Evolutionary conservation across 1,140 invertebrate species (phyloP).

Genomic region (Metaphire vulgaris): DNA sequence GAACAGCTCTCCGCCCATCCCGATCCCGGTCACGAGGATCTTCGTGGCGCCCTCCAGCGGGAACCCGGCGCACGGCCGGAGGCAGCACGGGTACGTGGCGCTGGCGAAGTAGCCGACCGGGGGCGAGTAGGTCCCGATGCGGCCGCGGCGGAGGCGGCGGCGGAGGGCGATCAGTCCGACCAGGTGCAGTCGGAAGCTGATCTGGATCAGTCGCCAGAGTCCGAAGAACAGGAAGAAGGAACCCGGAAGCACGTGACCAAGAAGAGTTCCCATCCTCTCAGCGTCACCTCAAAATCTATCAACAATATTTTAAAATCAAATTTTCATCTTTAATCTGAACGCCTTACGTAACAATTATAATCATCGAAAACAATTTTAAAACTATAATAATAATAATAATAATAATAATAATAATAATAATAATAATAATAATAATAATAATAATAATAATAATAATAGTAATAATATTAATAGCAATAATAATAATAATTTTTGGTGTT

Average conservation of each 20-base stretch:
- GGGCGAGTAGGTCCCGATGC: background rate
- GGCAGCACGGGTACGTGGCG: background rate
- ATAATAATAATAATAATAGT: too few relatives aligned
- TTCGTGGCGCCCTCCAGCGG: background rate
- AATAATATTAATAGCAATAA: too few relatives aligned
- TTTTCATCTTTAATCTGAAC: too few relatives aligned
- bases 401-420: too few relatives aligned
- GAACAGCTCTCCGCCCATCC: background rate
- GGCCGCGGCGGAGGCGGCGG: too few relatives aligned
- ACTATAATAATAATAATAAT: too few relatives aligned
- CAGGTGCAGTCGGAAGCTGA: background rate
- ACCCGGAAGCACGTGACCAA: constrained; percentile 2
- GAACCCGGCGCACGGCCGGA: background rate
- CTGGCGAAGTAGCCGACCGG: background rate
- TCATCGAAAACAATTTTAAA: too few relatives aligned
- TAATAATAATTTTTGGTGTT: too few relatives aligned
- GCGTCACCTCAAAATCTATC: too few relatives aligned
- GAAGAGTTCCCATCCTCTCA: constrained; percentile 7
- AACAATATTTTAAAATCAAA: too few relatives aligned
- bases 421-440: too few relatives aligned
- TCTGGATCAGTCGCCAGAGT: constrained; percentile 1
- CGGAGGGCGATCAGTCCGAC: background rate
- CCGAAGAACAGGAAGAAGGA: background rate
- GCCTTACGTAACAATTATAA: too few relatives aligned
- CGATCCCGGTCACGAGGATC: background rate